phyloP scores from a whole-genome alignment of 2,113 vertebrate species.

The Peromyscus californicus region DNA sequence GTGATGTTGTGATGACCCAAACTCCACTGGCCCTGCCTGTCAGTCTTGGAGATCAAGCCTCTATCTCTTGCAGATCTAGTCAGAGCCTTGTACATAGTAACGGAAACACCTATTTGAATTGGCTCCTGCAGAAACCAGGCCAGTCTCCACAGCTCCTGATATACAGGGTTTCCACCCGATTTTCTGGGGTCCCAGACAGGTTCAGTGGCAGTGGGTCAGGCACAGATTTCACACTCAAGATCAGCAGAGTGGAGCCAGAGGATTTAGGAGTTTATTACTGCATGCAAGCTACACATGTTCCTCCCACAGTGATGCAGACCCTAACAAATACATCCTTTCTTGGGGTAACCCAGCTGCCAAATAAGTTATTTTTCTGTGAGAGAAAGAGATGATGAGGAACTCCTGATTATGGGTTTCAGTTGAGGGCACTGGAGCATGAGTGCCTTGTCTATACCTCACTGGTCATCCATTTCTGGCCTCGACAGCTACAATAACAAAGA shows the following conservation, averaged over 20 bases:
- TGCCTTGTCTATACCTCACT: neutral
- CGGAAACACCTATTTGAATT: neutral
- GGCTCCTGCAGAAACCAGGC: neutral
- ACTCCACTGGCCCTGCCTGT: neutral
- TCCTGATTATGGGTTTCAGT: neutral
- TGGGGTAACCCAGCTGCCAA: neutral
- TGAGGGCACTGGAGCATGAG: neutral
- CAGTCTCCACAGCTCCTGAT: neutral
- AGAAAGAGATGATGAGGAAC: neutral
- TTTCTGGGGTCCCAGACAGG: neutral
- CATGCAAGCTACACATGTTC: accelerated
- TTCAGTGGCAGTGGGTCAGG: neutral
- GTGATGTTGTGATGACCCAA: neutral
- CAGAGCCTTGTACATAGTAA: neutral
- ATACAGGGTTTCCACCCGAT: accelerated
- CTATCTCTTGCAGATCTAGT: neutral
- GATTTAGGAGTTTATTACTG: neutral
- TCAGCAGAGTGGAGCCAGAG: neutral
- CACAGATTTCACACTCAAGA: neutral
- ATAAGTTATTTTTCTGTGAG: neutral
- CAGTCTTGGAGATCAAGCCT: accelerated
- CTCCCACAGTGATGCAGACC: neutral
- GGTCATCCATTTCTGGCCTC: neutral
- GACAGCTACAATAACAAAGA: neutral
- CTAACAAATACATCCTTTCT: neutral